A percentile compares a stretch with the other conserved stretches of the same genome.
These are phyloP conservation scores for Apostichopus japonicus DNA, from an alignment of 35 echinoderm and acorn worm species.

Conservation along the genomic window DNA sequence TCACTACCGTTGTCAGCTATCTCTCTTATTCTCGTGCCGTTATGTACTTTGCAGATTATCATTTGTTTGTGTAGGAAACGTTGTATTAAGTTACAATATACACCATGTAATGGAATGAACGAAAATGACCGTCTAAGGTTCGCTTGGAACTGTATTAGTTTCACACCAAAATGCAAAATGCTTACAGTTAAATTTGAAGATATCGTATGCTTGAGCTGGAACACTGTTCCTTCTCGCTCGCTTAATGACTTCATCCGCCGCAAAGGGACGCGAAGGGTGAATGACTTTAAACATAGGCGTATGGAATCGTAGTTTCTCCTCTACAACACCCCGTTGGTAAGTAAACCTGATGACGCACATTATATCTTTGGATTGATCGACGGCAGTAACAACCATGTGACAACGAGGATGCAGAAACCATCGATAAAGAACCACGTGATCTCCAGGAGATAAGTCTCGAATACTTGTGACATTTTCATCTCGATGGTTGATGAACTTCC, in stretches of 20 bases:
- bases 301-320: not conserved
- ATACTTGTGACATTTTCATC: not conserved
- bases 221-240: not conserved
- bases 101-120: no score
- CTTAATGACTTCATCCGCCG: not conserved
- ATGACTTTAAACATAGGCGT: constrained; percentile 4
- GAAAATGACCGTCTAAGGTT: not conserved
- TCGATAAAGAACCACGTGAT: not conserved
- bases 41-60: no score
- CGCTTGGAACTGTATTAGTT: not conserved
- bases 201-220: not conserved
- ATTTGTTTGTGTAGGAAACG: no score
- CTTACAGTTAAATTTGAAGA: not conserved
- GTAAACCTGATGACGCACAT: not conserved
- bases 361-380: not conserved
- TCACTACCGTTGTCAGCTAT: no score
- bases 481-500: not conserved
- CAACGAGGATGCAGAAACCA: not conserved
- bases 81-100: no score
- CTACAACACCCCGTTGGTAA: not conserved
- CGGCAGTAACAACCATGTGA: constrained; percentile 9
- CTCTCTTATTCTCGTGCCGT: no score
- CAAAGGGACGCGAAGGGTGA: not conserved
- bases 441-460: not conserved
- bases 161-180: constrained; percentile 31